These are phyloP conservation scores for Drymodes brunneopygia DNA, from an alignment of 2,113 vertebrate genomes.

Conservation along the genomic window DNA sequence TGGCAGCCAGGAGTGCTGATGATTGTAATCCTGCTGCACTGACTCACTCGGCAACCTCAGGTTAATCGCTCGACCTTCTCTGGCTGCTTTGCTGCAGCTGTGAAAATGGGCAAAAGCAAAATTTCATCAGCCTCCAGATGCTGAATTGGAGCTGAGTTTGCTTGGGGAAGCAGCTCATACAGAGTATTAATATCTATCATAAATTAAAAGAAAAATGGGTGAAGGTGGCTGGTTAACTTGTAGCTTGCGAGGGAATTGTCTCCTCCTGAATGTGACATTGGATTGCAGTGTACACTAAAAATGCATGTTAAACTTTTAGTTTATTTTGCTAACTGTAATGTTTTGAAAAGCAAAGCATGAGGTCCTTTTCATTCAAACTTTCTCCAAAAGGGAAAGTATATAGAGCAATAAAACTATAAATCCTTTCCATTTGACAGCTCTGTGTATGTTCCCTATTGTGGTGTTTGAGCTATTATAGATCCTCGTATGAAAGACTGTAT, in stretches of 20 bases:
- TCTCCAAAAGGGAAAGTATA: neutral
- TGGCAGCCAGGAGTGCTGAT: neutral
- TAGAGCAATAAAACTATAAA: neutral
- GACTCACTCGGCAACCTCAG: neutral
- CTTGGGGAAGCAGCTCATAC: neutral
- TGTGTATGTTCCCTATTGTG: neutral
- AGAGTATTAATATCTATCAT: neutral
- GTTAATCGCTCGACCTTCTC: slow-evolving; percentile 18
- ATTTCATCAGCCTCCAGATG: neutral
- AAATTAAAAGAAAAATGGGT: neutral
- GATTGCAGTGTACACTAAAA: neutral
- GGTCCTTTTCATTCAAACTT: neutral
- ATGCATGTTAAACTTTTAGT: neutral
- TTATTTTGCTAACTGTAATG: neutral
- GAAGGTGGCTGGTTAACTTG: neutral
- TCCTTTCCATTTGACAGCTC: neutral
- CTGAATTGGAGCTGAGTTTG: neutral
- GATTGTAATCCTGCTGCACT: neutral
- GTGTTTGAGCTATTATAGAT: neutral
- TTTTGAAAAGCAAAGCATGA: neutral
- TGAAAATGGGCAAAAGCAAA: neutral
- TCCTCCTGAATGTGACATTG: neutral
- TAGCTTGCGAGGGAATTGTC: neutral
- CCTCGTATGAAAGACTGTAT: neutral
- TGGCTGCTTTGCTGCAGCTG: slow-evolving; percentile 28